phyloP scores from a whole-genome alignment of 2,888 invertebrate genomes.

The Priocnemis perturbator region DNA sequence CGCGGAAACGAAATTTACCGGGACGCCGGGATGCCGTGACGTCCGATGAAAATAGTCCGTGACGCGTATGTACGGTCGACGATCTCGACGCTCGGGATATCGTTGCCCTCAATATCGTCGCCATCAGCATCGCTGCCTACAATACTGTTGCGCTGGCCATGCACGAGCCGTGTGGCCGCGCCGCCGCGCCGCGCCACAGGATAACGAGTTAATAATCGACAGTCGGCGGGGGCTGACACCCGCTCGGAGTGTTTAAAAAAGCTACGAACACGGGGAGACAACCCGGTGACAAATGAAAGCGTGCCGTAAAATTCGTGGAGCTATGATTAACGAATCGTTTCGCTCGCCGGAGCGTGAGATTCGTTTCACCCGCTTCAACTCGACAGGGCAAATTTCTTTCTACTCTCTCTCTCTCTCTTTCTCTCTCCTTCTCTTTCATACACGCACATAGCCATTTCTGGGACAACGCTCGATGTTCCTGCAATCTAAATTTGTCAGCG shows the following conservation, averaged over 20 bases:
- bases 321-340: slow-evolving; percentile 36
- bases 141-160: not conserved
- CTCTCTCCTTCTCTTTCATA: not conserved
- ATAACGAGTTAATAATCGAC: slow-evolving; percentile 8
- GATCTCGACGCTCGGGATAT: too few relatives aligned
- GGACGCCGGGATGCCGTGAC: too few relatives aligned
- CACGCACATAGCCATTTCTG: too few relatives aligned
- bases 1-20: too few relatives aligned
- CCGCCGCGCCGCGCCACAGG: not conserved
- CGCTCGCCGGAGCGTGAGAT: slow-evolving; percentile 4
- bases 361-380: slow-evolving; percentile 5
- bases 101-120: too few relatives aligned
- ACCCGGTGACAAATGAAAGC: not conserved
- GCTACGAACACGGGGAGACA: too few relatives aligned
- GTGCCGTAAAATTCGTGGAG: slow-evolving; percentile 25
- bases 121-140: too few relatives aligned
- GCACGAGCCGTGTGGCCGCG: not conserved
- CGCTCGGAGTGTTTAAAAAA: too few relatives aligned
- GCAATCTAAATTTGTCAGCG: too few relatives aligned
- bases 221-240: not conserved
- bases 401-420: not conserved
- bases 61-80: too few relatives aligned
- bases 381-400: not conserved
- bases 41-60: too few relatives aligned
- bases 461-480: too few relatives aligned